These are phyloP conservation scores for Liasis olivaceus DNA, from an alignment of 2,797 vertebrate genomes.

Conservation along the genomic window DNA sequence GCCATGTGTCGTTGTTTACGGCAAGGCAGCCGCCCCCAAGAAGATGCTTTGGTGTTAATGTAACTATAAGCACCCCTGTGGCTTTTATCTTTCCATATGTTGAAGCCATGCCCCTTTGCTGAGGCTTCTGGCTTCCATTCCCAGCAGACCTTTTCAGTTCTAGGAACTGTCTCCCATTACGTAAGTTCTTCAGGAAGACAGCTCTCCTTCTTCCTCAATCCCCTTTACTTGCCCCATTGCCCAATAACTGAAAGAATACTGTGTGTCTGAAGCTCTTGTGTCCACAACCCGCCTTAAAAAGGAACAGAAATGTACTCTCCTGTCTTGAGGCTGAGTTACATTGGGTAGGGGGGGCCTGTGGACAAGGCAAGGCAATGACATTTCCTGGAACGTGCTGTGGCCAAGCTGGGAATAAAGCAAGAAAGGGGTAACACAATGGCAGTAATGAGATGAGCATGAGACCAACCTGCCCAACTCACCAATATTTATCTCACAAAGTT, in stretches of 20 bases:
- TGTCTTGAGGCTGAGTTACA: constrained; percentile 75
- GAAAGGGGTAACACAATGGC: not conserved
- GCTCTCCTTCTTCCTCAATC: not conserved
- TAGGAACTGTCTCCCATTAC: not conserved
- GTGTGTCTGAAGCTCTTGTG: not conserved
- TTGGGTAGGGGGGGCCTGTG: constrained; percentile 80
- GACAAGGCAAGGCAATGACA: constrained; percentile 77
- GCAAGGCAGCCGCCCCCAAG: not conserved
- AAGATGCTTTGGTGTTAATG: not conserved
- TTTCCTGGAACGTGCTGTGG: constrained; percentile 61
- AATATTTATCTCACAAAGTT: not conserved
- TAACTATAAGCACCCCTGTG: not conserved
- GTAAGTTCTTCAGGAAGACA: not conserved
- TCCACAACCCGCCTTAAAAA: too few species aligned
- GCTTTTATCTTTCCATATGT: not conserved
- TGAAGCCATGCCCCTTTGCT: not conserved
- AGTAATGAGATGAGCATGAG: not conserved
- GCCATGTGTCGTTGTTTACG: too few species aligned
- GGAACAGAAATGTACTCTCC: constrained; percentile 68
- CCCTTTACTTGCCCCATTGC: not conserved
- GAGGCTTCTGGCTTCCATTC: not conserved
- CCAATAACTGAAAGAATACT: too few species aligned
- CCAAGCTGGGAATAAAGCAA: constrained; percentile 59
- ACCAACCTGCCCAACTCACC: not conserved
- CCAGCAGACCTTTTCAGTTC: not conserved